Percentiles rank a stretch among this genome's conserved stretches.
phyloP scores from a whole-genome alignment of 2,113 vertebrate species.

The Sebastes schlegelii region DNA sequence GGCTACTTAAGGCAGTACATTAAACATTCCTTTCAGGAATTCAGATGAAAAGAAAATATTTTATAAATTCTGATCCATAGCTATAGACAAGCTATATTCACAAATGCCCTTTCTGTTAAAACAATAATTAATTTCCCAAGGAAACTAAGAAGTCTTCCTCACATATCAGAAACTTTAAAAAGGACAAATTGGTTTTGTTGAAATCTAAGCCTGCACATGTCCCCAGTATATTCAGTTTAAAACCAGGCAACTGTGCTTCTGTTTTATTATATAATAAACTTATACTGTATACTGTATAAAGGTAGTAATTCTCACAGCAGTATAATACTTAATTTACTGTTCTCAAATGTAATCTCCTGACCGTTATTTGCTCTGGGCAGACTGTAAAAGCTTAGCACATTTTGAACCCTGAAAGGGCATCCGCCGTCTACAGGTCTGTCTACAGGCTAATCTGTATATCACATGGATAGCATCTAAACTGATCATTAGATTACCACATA shows the following conservation, averaged over 20 bases:
- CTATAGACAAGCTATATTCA: neutral
- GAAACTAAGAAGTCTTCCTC: neutral
- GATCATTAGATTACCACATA: slow-evolving; percentile 71
- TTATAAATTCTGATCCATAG: neutral
- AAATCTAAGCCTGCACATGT: neutral
- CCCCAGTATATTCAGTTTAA: neutral
- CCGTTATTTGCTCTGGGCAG: slow-evolving; percentile 2
- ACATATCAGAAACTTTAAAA: neutral
- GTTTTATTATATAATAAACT: neutral
- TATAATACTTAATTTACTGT: neutral
- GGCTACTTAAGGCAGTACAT: too few relatives aligned
- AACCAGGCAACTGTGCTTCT: neutral
- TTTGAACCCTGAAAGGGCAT: slow-evolving; percentile 37
- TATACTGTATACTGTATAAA: neutral
- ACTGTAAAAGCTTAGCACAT: slow-evolving; percentile 18
- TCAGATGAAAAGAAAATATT: neutral
- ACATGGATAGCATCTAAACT: slow-evolving; percentile 66
- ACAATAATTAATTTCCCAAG: neutral
- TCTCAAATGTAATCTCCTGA: neutral
- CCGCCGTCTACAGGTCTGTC: slow-evolving; percentile 44
- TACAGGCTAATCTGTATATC: slow-evolving; percentile 65
- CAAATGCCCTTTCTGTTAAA: neutral
- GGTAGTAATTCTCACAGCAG: neutral
- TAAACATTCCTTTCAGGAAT: neutral
- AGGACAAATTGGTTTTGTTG: neutral